Evolutionary conservation across 1,140 invertebrate genomes (phyloP).

Genomic region (Rhyacophila brunnea): DNA sequence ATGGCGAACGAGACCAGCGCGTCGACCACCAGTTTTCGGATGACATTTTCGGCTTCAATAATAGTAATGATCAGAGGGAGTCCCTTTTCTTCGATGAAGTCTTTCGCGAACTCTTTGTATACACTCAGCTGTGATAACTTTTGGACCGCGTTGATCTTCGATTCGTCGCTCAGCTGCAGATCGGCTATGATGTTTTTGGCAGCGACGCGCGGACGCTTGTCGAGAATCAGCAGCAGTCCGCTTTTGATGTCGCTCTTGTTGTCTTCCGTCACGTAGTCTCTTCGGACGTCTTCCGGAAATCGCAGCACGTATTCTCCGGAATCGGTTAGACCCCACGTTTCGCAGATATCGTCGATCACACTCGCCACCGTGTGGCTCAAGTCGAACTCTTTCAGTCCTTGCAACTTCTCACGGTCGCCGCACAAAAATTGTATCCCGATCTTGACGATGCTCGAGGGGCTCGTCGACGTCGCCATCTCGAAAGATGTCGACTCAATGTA

Average conservation of each 20-base stretch:
- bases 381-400: constrained; percentile 85
- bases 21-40: constrained; percentile 68
- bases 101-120: constrained; percentile 87
- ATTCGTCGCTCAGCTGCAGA: constrained; percentile 41
- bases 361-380: constrained; percentile 81
- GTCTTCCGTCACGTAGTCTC: constrained; percentile 92
- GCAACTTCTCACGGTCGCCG: constrained; percentile 64
- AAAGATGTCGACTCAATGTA: no score
- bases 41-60: constrained; percentile 70
- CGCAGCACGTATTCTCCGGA: constrained; percentile 83
- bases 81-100: constrained; percentile 91
- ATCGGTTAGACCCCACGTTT: constrained; percentile 77
- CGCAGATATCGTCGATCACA: constrained; percentile 82
- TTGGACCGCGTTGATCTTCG: constrained; percentile 70
- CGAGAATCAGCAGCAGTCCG: constrained; percentile 78
- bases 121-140: constrained; percentile 73
- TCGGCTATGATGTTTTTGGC: constrained; percentile 43
- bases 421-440: constrained; percentile 86
- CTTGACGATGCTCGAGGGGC: constrained; percentile 49
- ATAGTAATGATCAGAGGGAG: constrained; percentile 77
- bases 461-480: no score
- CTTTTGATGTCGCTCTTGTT: constrained; percentile 92
- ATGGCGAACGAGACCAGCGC: constrained; percentile 84
- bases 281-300: constrained; percentile 80
- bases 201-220: constrained; percentile 82